A percentile compares a stretch with the other conserved stretches of the same genome.
Conservation (phyloP, 2,888 invertebrate species). For the Omphaloscelis lunosa region DNA sequence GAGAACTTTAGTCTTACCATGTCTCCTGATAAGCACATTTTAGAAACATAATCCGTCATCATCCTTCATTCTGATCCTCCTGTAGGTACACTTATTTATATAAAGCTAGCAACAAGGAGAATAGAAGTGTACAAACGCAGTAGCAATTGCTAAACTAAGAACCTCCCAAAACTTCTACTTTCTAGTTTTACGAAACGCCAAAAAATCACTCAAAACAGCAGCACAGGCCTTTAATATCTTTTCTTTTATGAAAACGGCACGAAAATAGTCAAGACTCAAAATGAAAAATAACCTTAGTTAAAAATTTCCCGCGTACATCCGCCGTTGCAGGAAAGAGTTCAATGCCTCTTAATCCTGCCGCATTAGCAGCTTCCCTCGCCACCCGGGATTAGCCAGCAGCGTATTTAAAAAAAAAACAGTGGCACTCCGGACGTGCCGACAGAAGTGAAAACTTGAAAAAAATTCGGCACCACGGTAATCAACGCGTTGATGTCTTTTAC, state of each 20-base stretch:
- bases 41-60: neutral
- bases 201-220: neutral
- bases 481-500: too few species aligned
- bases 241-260: neutral
- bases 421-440: too few species aligned
- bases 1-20: too few species aligned
- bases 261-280: neutral
- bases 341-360: constrained; percentile 43
- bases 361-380: constrained; percentile 42
- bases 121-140: too few species aligned
- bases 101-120: too few species aligned
- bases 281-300: neutral
- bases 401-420: constrained; percentile 45
- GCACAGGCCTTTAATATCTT: neutral
- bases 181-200: neutral
- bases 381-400: constrained; percentile 28
- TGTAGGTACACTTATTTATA: too few species aligned
- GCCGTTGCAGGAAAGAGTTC: constrained; percentile 32
- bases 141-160: too few species aligned
- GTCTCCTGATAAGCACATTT: neutral
- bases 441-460: too few species aligned
- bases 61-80: too few species aligned
- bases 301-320: neutral
- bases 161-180: neutral
- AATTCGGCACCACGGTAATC: too few species aligned